Conservation (phyloP, 1,140 invertebrate genomes). For the Hestina assimilis region DNA sequence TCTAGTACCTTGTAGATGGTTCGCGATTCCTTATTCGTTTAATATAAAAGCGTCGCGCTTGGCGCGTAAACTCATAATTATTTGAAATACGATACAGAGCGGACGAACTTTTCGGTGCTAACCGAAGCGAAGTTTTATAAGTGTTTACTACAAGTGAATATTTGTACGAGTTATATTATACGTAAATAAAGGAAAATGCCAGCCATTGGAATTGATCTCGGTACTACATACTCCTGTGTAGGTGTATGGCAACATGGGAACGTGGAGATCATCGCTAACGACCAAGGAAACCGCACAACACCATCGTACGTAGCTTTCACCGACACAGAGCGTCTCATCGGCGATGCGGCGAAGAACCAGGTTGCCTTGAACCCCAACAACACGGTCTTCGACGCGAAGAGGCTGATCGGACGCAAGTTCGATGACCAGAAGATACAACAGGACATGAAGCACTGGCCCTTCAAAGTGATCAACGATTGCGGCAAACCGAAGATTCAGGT, state of each 20-base stretch:
- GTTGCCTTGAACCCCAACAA: conserved; percentile 79
- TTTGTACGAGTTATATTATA: conserved; percentile 15
- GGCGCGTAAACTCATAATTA: conserved; percentile 55
- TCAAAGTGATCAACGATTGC: conserved; percentile 83
- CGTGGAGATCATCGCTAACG: conserved; percentile 97
- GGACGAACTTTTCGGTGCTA: conserved; percentile 48
- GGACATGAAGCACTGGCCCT: conserved; percentile 89
- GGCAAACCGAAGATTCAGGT: conserved; percentile 86
- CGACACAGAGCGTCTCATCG: too few species aligned
- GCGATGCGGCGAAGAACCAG: conserved; percentile 85
- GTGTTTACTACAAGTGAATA: conserved; percentile 18
- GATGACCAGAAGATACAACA: conserved; percentile 86
- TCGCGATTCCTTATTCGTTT: conserved; percentile 45
- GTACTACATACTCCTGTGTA: too few species aligned
- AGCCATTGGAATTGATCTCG: conserved; percentile 88
- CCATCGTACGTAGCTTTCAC: conserved; percentile 94
- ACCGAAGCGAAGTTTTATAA: conserved; percentile 39
- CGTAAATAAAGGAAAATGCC: conserved; percentile 63
- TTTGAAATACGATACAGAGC: conserved; percentile 55
- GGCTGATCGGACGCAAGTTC: conserved; percentile 82
- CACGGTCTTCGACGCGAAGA: conserved; percentile 78
- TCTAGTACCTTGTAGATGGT: conserved; percentile 37
- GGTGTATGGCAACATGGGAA: too few species aligned
- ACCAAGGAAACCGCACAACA: conserved; percentile 95
- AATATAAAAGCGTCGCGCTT: conserved; percentile 43